phyloP scores from a whole-genome alignment of 2,797 vertebrate species.

The Etheostoma perlongum region DNA sequence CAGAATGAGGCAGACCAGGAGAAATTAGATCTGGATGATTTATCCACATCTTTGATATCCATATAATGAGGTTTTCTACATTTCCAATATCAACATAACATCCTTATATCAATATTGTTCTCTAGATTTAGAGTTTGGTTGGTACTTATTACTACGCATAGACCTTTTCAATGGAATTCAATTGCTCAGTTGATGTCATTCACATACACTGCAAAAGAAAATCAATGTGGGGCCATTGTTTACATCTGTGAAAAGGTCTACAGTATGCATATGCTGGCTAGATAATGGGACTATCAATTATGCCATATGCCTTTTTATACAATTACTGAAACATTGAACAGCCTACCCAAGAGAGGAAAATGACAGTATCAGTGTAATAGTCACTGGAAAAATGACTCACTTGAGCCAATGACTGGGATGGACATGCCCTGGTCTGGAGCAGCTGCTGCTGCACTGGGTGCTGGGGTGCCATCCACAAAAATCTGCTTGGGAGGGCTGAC shows the following conservation, averaged over 20 bases:
- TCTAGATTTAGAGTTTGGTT: neutral
- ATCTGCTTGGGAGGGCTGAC: slow-evolving; percentile 72
- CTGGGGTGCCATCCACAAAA: slow-evolving; percentile 65
- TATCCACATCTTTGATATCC: no score
- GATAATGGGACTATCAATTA: neutral
- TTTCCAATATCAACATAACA: neutral
- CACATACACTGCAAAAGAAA: no score
- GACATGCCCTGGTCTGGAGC: slow-evolving; percentile 69
- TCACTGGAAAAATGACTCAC: slow-evolving; percentile 55
- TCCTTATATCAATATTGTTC: neutral
- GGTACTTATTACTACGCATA: neutral
- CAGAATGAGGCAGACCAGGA: slow-evolving; percentile 8
- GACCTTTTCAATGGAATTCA: no score
- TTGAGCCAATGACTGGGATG: slow-evolving; percentile 68
- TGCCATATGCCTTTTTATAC: neutral
- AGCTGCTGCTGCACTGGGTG: slow-evolving; percentile 29
- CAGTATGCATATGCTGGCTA: neutral
- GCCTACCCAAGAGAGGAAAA: neutral
- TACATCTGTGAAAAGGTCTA: no score
- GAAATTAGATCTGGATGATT: neutral
- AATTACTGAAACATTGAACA: neutral
- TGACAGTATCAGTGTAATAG: neutral
- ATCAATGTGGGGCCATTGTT: no score
- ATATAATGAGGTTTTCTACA: neutral
- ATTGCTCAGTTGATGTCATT: no score